These are phyloP conservation scores for Gymnoscopelus microlampas DNA, from an alignment of 2,797 vertebrate species.

Conservation along the genomic window DNA sequence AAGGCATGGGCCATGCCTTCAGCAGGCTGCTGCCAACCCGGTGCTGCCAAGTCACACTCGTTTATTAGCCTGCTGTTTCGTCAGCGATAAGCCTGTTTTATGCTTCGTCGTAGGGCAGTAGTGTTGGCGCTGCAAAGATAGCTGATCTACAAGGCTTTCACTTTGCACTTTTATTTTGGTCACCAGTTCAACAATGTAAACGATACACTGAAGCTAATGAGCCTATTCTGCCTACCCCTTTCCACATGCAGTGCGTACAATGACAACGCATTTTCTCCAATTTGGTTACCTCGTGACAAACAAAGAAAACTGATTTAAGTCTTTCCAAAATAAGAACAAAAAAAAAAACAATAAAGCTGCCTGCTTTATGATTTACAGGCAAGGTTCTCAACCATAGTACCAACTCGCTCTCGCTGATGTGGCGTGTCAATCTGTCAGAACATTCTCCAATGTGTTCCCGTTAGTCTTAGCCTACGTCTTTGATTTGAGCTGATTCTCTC, in stretches of 20 bases:
- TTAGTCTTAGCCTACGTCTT: neutral
- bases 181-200: too few species aligned
- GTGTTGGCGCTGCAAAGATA: too few species aligned
- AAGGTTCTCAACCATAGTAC: conserved; percentile 45
- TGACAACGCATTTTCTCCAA: too few species aligned
- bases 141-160: too few species aligned
- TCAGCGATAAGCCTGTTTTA: conserved; percentile 40
- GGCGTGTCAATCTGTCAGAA: conserved; percentile 40
- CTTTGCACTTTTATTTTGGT: too few species aligned
- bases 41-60: conserved; percentile 43
- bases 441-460: conserved; percentile 23
- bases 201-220: too few species aligned
- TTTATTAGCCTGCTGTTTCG: conserved; percentile 57
- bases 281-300: too few species aligned
- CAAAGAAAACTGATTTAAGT: too few species aligned
- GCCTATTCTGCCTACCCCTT: too few species aligned
- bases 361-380: conserved; percentile 53
- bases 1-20: conserved; percentile 55
- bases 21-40: conserved; percentile 22
- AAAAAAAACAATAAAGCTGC: conserved; percentile 14
- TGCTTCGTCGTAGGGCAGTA: too few species aligned
- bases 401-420: conserved; percentile 4
- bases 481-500: conserved; percentile 26
- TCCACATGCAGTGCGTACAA: too few species aligned
- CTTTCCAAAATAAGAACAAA: too few species aligned